Conservation (phyloP, 2,113 vertebrate genomes). For the Thomomys bottae region DNA sequence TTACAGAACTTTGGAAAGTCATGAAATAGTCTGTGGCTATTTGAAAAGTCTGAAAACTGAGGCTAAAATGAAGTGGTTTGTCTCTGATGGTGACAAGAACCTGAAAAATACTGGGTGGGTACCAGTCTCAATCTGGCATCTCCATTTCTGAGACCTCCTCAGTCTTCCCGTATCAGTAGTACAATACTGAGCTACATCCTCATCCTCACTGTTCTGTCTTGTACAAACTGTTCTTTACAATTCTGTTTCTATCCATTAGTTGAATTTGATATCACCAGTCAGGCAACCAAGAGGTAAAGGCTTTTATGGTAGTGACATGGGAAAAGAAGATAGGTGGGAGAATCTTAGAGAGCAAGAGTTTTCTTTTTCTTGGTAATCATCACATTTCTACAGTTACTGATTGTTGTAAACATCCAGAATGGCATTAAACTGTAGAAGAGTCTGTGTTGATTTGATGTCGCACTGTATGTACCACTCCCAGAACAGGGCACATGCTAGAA, state of each 20-base stretch:
- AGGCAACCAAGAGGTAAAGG: not conserved
- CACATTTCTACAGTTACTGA: not conserved
- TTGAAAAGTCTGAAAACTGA: too few relatives aligned
- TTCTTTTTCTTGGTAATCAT: not conserved
- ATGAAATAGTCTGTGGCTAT: too few relatives aligned
- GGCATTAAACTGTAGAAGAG: not conserved
- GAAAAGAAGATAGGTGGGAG: not conserved
- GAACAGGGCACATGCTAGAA: not conserved
- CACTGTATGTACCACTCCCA: not conserved
- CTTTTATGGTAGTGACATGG: not conserved
- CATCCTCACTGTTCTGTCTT: not conserved
- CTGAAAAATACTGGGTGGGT: too few relatives aligned
- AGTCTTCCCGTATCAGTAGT: too few relatives aligned
- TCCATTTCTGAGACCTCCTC: too few relatives aligned
- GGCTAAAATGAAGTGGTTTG: too few relatives aligned
- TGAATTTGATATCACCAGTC: not conserved
- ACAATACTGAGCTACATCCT: not conserved
- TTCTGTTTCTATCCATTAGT: not conserved
- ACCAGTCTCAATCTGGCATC: too few relatives aligned
- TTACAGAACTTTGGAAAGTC: too few relatives aligned
- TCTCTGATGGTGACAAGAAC: too few relatives aligned
- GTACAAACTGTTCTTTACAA: not conserved
- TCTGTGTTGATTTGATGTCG: not conserved
- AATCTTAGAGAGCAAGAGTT: too few relatives aligned
- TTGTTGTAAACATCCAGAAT: not conserved